A percentile compares a stretch with the other conserved stretches of the same genome.
These are phyloP conservation scores for Carcina quercana DNA, from an alignment of 2,888 invertebrate species.

Conservation along the genomic window DNA sequence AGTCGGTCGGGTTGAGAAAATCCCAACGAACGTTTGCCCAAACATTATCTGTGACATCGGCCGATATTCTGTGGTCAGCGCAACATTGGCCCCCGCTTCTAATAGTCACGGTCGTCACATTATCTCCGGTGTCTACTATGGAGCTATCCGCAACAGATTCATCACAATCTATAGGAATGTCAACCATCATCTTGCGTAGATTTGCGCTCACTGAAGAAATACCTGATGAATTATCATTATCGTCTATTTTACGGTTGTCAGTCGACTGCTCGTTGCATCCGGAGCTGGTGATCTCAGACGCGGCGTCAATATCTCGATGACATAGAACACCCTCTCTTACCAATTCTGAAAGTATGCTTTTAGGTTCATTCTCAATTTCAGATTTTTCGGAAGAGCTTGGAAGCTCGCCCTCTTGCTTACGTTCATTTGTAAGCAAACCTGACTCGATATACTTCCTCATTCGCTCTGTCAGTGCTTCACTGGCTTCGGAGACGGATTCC, in stretches of 20 bases:
- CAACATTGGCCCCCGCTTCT: slow-evolving; percentile 59
- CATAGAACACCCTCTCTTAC: slow-evolving; percentile 62
- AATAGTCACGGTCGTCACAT: slow-evolving; percentile 56
- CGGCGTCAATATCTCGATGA: slow-evolving; percentile 60
- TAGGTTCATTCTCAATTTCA: slow-evolving; percentile 38
- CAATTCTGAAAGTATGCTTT: slow-evolving; percentile 59
- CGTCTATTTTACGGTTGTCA: slow-evolving; percentile 45
- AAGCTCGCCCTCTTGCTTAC: slow-evolving; percentile 31
- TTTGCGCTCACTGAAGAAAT: slow-evolving; percentile 42
- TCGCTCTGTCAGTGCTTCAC: slow-evolving; percentile 60
- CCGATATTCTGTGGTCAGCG: slow-evolving; percentile 62
- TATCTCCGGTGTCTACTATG: slow-evolving; percentile 47
- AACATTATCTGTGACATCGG: slow-evolving; percentile 59
- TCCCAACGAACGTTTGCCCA: slow-evolving; percentile 68
- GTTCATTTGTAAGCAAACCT: slow-evolving; percentile 50
- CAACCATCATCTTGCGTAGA: slow-evolving; percentile 55
- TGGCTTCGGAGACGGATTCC: slow-evolving; percentile 65
- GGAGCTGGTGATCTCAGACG: slow-evolving; percentile 48
- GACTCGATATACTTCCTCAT: slow-evolving; percentile 69
- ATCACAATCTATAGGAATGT: slow-evolving; percentile 55
- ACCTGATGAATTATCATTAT: slow-evolving; percentile 42
- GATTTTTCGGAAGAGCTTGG: slow-evolving; percentile 30
- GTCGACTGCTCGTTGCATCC: slow-evolving; percentile 43
- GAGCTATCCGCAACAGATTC: slow-evolving; percentile 50
- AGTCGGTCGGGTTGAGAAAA: slow-evolving; percentile 61